phyloP scores from a whole-genome alignment of 2,888 invertebrate genomes.

The Nymphalis urticae region DNA sequence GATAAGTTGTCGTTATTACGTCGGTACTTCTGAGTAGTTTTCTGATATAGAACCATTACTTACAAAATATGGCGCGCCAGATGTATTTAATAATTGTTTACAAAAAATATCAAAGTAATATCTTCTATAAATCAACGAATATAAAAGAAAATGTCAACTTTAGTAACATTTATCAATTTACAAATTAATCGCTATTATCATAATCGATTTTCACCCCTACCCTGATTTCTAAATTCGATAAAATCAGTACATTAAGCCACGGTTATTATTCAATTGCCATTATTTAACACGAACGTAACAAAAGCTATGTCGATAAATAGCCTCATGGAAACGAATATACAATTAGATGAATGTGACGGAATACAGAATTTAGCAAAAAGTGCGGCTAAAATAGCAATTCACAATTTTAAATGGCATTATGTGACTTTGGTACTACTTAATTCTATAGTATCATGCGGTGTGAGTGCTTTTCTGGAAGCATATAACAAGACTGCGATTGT shows the following conservation, averaged over 20 bases:
- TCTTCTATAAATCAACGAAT: not conserved
- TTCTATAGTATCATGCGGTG: constrained; percentile 50
- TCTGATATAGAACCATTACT: too few relatives aligned
- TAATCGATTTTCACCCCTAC: constrained; percentile 24
- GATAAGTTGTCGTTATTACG: too few relatives aligned
- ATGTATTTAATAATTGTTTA: too few relatives aligned
- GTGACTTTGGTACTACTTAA: constrained; percentile 62
- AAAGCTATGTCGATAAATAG: constrained; percentile 25
- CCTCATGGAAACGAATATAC: constrained; percentile 20
- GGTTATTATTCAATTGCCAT: constrained; percentile 36
- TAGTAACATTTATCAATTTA: constrained; percentile 8
- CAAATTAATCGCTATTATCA: constrained; percentile 4
- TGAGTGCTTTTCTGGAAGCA: constrained; percentile 52
- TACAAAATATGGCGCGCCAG: too few relatives aligned
- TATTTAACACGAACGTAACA: constrained; percentile 32
- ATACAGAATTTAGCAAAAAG: constrained; percentile 49
- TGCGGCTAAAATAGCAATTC: constrained; percentile 58
- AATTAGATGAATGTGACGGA: constrained; percentile 26
- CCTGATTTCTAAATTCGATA: constrained; percentile 37
- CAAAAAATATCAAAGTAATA: not conserved
- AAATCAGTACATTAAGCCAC: constrained; percentile 28
- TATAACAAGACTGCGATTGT: constrained; percentile 56
- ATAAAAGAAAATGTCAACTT: not conserved
- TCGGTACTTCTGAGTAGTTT: too few relatives aligned
- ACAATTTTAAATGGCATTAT: constrained; percentile 61